These are phyloP conservation scores for Spicauda simplicius DNA, from an alignment of 2,888 invertebrate species.

Conservation along the genomic window DNA sequence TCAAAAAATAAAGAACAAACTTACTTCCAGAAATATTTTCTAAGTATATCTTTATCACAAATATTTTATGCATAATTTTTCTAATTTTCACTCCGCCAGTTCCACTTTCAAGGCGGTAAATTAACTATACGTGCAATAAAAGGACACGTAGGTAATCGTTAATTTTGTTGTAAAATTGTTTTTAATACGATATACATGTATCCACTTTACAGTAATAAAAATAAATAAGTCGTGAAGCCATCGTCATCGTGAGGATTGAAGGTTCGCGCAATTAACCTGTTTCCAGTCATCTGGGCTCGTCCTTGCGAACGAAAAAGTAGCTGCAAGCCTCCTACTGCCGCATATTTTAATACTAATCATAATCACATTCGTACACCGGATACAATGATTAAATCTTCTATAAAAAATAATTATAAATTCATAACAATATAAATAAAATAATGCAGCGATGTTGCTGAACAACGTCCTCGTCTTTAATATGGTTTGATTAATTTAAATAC, in stretches of 20 bases:
- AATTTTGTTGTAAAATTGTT: too few relatives aligned
- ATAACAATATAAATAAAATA: neutral
- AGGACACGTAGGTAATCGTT: too few relatives aligned
- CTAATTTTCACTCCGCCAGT: too few relatives aligned
- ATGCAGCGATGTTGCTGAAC: neutral
- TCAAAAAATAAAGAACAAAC: too few relatives aligned
- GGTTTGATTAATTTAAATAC: neutral
- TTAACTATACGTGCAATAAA: too few relatives aligned
- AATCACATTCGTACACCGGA: neutral
- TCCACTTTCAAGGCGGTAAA: too few relatives aligned
- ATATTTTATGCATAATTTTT: too few relatives aligned
- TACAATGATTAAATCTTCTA: constrained; percentile 10
- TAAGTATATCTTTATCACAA: too few relatives aligned
- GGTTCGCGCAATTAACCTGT: constrained; percentile 35
- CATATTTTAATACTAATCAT: constrained; percentile 14
- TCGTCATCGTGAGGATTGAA: constrained; percentile 14
- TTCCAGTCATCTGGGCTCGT: constrained; percentile 36
- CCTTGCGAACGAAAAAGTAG: constrained; percentile 33
- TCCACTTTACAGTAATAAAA: neutral
- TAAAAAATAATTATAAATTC: neutral
- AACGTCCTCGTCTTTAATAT: neutral
- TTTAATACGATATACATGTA: too few relatives aligned
- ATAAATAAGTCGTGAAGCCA: constrained; percentile 1
- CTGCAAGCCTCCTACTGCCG: constrained; percentile 10
- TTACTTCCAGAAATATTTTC: too few relatives aligned